Evolutionary conservation across 2,888 invertebrate species (phyloP).

Genomic region (Mythimna pallens): DNA sequence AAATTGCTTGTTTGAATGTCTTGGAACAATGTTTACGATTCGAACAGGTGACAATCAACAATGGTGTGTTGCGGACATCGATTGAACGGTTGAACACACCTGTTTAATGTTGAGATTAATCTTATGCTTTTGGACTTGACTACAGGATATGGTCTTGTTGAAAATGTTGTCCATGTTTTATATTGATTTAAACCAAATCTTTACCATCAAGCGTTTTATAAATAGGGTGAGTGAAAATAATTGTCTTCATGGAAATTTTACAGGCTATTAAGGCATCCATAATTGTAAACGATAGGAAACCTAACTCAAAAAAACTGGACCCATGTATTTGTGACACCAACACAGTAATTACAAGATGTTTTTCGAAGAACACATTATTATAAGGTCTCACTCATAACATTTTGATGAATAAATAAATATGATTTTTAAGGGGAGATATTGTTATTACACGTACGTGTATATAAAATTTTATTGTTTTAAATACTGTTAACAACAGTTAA

Average conservation of each 20-base stretch:
- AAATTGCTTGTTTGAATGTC: constrained; percentile 79
- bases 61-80: constrained; percentile 68
- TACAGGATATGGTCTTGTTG: background rate
- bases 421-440: background rate
- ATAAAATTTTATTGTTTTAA: constrained; percentile 15
- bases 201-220: background rate
- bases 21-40: constrained; percentile 80
- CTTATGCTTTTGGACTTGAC: background rate
- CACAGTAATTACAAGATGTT: background rate
- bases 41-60: constrained; percentile 81
- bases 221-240: background rate
- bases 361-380: background rate
- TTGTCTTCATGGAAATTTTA: background rate
- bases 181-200: too few species aligned
- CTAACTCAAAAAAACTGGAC: background rate
- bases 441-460: constrained; percentile 11
- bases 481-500: constrained; percentile 13
- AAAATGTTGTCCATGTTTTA: background rate
- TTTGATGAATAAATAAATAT: too few species aligned
- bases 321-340: background rate
- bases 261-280: too few species aligned
- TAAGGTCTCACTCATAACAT: background rate
- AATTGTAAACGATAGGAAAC: background rate
- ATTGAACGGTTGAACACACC: constrained; percentile 43
- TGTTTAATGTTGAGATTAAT: constrained; percentile 44